Evolutionary conservation across 2,113 vertebrate species (phyloP), one percentile per base, ranked within the genome.

Genomic region (Entosphenus tridentatus): DNA sequence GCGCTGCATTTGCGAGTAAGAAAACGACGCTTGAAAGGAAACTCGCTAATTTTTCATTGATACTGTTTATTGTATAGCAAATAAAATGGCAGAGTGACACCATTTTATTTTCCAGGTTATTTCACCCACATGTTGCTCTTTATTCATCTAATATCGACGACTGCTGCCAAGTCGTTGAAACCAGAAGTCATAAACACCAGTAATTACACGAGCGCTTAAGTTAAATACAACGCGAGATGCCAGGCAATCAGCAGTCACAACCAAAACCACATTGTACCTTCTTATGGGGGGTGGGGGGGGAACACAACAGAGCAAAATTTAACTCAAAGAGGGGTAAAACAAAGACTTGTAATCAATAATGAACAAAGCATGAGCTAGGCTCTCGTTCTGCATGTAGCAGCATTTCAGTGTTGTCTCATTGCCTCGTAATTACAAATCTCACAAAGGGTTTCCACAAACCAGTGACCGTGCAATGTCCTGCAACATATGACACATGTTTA

Each of bases 401-500:
- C 9, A n/a, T 16, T n/a, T 12, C 56, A 65, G 67, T 56, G 16
- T 10, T 1, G 10, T 71, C 2, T 21, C 16, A 70, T 4, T 70
- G 72, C 57, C 57, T 14, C 56, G 59, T 56, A 62, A 1, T 39
- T 70, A 70, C 95, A 88, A 72, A 74, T 54, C 96, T 91, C 68
- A 0, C 68, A 0, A 81, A 83, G 70, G 86, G 73, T 98, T 91
- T 76, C 76, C 71, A 57, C 75, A 76, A 70, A 79, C 81, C 69
- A 74, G 74, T 8, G 74, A 79, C 1, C 85, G 76, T 73, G 91
- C 90, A 57, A 76, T 86, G 55, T 82, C 83, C 0, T 91, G 93
- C 68, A 89, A 85, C 74, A 89, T 89, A 59, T 98, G 93, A 39
- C 39, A 39, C 39, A 7, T 39, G 39, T 39, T 39, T 39, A 39